phyloP scores from a whole-genome alignment of 2,797 vertebrate species.

The Esox masquinongy region DNA sequence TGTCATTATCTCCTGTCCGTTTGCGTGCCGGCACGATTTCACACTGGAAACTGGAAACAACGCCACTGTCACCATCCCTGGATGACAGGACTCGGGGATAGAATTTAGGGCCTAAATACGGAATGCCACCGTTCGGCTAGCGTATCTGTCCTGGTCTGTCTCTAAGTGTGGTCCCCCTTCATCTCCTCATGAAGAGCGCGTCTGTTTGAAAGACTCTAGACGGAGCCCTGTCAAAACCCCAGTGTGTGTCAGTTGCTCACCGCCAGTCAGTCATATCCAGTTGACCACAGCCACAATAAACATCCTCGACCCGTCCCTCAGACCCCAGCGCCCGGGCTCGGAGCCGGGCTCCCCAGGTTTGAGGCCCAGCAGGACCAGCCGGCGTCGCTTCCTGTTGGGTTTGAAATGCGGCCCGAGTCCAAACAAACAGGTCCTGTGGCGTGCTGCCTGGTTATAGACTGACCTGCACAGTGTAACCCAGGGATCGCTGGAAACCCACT shows the following conservation, averaged over 20 bases:
- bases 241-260: neutral
- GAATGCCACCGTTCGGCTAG: slow-evolving; percentile 39
- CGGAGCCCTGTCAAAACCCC: neutral
- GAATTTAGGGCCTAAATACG: slow-evolving; percentile 33
- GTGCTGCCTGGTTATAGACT: slow-evolving; percentile 54
- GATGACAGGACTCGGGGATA: slow-evolving; percentile 36
- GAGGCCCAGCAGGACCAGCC: slow-evolving; percentile 49
- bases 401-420: slow-evolving; percentile 80
- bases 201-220: slow-evolving; percentile 51
- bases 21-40: slow-evolving; percentile 56
- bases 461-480: slow-evolving; percentile 89
- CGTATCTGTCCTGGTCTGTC: slow-evolving; percentile 35
- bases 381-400: slow-evolving; percentile 79
- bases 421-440: slow-evolving; percentile 86
- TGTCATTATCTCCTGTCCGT: slow-evolving; percentile 52
- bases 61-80: slow-evolving; percentile 42
- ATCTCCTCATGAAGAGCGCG: slow-evolving; percentile 58
- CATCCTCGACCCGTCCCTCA: slow-evolving; percentile 65
- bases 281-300: slow-evolving; percentile 73
- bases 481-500: slow-evolving; percentile 68
- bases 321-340: slow-evolving; percentile 38
- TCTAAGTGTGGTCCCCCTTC: slow-evolving; percentile 64
- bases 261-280: slow-evolving; percentile 74
- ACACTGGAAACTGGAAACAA: slow-evolving; percentile 45
- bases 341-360: slow-evolving; percentile 66